A percentile compares a stretch with the other conserved stretches of the same genome.
Conservation (phyloP, 2,113 vertebrate genomes). For the Odontesthes bonariensis region DNA sequence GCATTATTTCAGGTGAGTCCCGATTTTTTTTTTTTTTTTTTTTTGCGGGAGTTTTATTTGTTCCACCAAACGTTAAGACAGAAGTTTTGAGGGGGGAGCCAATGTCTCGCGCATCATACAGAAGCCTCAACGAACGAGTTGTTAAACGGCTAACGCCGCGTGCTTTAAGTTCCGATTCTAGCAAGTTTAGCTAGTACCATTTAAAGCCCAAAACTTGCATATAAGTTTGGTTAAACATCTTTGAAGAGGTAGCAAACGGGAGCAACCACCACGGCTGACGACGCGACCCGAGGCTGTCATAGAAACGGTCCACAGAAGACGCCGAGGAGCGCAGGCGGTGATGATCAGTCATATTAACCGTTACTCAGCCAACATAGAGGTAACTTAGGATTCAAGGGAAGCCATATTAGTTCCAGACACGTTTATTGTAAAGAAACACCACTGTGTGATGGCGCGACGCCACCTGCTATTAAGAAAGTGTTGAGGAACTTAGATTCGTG, state of each 20-base stretch:
- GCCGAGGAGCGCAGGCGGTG: slow-evolving; percentile 3
- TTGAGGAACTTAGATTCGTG: slow-evolving; percentile 28
- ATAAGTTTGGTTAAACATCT: slow-evolving; percentile 57
- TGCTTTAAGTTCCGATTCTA: slow-evolving; percentile 4
- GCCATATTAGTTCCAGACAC: slow-evolving; percentile 55
- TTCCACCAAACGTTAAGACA: slow-evolving; percentile 16
- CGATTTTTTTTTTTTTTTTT: too few relatives aligned
- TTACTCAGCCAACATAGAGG: slow-evolving; percentile 23
- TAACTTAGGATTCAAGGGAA: slow-evolving; percentile 41
- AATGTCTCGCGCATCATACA: slow-evolving; percentile 27
- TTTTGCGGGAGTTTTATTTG: background rate
- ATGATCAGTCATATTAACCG: slow-evolving; percentile 6
- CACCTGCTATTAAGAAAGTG: slow-evolving; percentile 4
- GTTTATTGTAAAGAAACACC: slow-evolving; percentile 26
- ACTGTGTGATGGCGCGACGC: slow-evolving; percentile 10
- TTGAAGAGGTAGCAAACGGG: slow-evolving; percentile 28
- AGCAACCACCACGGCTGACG: slow-evolving; percentile 40
- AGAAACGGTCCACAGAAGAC: slow-evolving; percentile 69
- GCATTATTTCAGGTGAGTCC: slow-evolving; percentile 77
- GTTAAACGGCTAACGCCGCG: background rate
- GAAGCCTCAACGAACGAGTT: background rate
- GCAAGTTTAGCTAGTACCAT: slow-evolving; percentile 22
- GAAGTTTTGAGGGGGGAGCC: slow-evolving; percentile 61
- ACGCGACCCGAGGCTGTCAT: slow-evolving; percentile 68
- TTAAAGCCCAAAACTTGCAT: slow-evolving; percentile 51